Evolutionary conservation across 1,140 invertebrate species (phyloP).

Genomic region (Leptopilina boulardi): DNA sequence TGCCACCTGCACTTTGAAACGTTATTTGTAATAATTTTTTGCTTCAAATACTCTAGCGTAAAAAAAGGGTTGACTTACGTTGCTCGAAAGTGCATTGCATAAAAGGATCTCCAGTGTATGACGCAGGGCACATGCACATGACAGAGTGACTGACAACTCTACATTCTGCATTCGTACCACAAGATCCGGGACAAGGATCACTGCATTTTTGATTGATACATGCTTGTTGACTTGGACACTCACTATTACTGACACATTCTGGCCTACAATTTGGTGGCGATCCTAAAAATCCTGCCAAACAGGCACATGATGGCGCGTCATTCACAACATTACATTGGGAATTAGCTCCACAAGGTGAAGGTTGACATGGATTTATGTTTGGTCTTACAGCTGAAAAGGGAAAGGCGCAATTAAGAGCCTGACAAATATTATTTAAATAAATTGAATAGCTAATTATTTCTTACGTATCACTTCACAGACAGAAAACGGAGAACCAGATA

Average conservation of each 20-base stretch:
- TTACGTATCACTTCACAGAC: conserved; percentile 78
- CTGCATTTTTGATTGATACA: conserved; percentile 84
- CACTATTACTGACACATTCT: conserved; percentile 81
- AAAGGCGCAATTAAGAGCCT: conserved; percentile 20
- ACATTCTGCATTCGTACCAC: conserved; percentile 83
- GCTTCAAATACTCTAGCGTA: too few species aligned
- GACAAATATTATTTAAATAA: neutral
- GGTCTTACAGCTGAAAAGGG: conserved; percentile 65
- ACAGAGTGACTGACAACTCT: conserved; percentile 84
- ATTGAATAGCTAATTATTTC: conserved; percentile 47
- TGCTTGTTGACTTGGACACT: conserved; percentile 80
- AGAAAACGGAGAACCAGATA: conserved; percentile 78
- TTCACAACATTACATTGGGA: conserved; percentile 80
- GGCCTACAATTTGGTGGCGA: conserved; percentile 81
- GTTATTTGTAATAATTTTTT: too few species aligned
- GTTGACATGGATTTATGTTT: conserved; percentile 78
- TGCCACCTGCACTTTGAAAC: too few species aligned
- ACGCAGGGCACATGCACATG: conserved; percentile 81
- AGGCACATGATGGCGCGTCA: conserved; percentile 81
- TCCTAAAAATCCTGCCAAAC: conserved; percentile 79
- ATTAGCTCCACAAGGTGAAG: conserved; percentile 82
- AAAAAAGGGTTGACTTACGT: conserved; percentile 73
- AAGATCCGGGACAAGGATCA: conserved; percentile 82
- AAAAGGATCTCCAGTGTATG: conserved; percentile 83
- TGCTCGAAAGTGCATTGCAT: conserved; percentile 78